A percentile compares a stretch with the other conserved stretches of the same genome.
Evolutionary conservation across 2,113 vertebrate species (phyloP).

Genomic region (Cyanoramphus novaezelandiae): DNA sequence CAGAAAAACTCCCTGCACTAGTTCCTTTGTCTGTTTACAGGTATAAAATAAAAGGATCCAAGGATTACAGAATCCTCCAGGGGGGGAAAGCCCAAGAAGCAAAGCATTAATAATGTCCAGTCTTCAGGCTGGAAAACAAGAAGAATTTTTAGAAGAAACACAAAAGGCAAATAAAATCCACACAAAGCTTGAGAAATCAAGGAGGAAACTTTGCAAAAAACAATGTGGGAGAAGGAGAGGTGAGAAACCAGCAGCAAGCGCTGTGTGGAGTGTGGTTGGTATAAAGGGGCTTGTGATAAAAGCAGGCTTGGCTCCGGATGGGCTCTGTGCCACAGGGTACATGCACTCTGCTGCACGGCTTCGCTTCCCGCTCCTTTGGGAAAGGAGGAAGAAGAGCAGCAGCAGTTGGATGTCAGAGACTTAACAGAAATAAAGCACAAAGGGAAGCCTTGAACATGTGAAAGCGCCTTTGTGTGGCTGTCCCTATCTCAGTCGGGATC

Average conservation of each 20-base stretch:
- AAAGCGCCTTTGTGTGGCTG: slow-evolving; percentile 12
- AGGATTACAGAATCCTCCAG: background rate
- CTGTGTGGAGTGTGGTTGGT: background rate
- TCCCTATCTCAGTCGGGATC: background rate
- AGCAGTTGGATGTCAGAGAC: background rate
- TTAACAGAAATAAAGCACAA: background rate
- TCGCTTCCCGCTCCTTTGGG: background rate
- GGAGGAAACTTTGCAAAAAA: background rate
- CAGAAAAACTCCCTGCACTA: background rate
- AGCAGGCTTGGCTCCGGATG: background rate
- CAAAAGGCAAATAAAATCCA: background rate
- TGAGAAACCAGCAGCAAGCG: background rate
- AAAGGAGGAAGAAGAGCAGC: background rate
- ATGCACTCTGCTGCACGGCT: background rate
- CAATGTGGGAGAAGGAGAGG: background rate
- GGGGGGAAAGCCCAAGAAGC: background rate
- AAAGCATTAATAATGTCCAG: background rate
- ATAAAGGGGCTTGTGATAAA: background rate
- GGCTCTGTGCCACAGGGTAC: background rate
- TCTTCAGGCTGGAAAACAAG: background rate
- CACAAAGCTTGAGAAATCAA: background rate
- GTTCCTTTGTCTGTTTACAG: background rate
- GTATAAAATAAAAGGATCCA: background rate
- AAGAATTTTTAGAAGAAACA: background rate
- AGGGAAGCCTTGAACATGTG: slow-evolving; percentile 42